Conservation (phyloP, 2,888 invertebrate genomes). For the Cremastinae sp. region DNA sequence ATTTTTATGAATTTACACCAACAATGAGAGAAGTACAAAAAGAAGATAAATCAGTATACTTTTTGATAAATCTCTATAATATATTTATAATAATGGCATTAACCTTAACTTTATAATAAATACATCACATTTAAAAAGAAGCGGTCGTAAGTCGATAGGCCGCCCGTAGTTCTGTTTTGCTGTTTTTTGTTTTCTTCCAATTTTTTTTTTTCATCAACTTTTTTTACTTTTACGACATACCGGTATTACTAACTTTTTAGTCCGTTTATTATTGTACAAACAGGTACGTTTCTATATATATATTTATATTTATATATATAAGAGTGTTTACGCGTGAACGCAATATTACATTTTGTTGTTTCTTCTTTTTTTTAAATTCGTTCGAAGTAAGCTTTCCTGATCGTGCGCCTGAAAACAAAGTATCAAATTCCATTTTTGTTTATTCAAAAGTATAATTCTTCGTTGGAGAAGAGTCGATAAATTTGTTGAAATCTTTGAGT, state of each 20-base stretch:
- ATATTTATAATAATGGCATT: constrained; percentile 63
- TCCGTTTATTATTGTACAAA: constrained; percentile 59
- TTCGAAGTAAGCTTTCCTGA: not conserved
- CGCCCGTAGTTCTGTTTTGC: constrained; percentile 56
- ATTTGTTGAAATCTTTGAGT: constrained; percentile 2
- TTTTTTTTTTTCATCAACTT: constrained; percentile 15
- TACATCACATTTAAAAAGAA: constrained; percentile 71
- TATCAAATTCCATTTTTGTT: not conserved
- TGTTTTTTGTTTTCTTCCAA: constrained; percentile 33
- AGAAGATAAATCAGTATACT: constrained; percentile 33
- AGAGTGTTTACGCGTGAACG: constrained; percentile 40
- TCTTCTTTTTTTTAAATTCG: not conserved
- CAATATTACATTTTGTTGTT: constrained; percentile 13
- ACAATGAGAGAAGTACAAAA: constrained; percentile 8
- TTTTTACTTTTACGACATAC: constrained; percentile 10
- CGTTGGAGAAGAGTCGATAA: not conserved
- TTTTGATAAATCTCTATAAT: constrained; percentile 61
- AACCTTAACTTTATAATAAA: constrained; percentile 66
- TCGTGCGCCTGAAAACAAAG: no score
- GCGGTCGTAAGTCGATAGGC: constrained; percentile 65
- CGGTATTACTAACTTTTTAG: constrained; percentile 26
- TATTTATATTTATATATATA: constrained; percentile 13
- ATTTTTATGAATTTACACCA: not conserved
- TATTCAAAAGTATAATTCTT: not conserved
- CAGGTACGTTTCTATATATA: constrained; percentile 46